Evolutionary conservation across 2,797 vertebrate genomes (phyloP), one percentile per base, ranked within the genome.

Genomic region (Crocodylus rhombifer): DNA sequence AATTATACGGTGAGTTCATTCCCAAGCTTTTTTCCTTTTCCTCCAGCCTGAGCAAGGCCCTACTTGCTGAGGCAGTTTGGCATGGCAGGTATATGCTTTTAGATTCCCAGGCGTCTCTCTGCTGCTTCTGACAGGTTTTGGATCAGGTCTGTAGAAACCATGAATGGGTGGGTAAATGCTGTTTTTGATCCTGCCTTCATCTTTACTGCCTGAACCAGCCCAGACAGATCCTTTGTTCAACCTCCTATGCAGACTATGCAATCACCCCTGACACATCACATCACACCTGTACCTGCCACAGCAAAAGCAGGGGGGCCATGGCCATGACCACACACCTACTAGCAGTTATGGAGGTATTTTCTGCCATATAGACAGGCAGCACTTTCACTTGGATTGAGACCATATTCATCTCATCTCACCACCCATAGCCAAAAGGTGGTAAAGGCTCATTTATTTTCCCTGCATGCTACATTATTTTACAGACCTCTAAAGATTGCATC

Each of bases 1-100:
- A 84, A 97, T 97, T 76, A 80, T 96, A 28, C 84, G 91, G 97
- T 97, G 83, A 96, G 96, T 96, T 73, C 12, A 78, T 3, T 18
- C 61, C 20, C 25, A 51, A 4, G n/a, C 14, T n/a, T 10, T 63
- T n/a, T 82, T 42, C 7, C 11, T 80, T 79, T 55, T 23, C 5
- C 33, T 42, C 79, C 55, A 15, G 11, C 4, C 42, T 42, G 42
- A 1, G 67, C 51, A 58, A 10, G 30, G n/a, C 65, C 20, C 17
- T 18, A n/a, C 64, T 30, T 18, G 42, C 17, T 10, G 64, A 18
- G 64, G 8, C 17, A 67, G 10, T 67, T n/a, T 67, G 8, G 63
- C 4, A 14, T 42, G 42, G 42, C 42, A 42, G 42, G 42, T 42
- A 7, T 42, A 8, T 42, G 42, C 42, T 42, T 42, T 42, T 42